Evolutionary conservation across 2,888 invertebrate genomes (phyloP).

Genomic region (Lasioglossum marginatum): DNA sequence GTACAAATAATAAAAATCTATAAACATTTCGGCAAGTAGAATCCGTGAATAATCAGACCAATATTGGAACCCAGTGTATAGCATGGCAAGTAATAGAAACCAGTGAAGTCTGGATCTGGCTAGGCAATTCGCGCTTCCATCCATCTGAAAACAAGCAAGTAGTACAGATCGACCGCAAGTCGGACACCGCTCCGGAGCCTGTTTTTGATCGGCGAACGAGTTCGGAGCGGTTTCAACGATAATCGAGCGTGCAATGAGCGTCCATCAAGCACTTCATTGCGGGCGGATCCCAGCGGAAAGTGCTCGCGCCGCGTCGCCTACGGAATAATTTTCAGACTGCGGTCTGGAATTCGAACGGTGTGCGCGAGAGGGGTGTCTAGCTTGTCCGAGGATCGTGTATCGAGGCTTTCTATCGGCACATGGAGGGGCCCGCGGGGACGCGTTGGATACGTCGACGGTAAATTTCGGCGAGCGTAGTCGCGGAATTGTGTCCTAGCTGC

Average conservation of each 20-base stretch:
- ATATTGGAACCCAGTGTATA: not conserved
- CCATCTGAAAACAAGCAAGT: not conserved
- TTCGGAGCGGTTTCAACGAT: not conserved
- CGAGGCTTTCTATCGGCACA: conserved; percentile 1
- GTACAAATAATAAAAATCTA: not conserved
- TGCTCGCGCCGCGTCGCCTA: conserved; percentile 24
- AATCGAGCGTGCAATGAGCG: not conserved
- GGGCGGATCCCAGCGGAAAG: conserved; percentile 9
- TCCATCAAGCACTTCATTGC: conserved; percentile 2
- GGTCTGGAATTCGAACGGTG: conserved; percentile 10
- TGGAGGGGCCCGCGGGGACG: conserved; percentile 32
- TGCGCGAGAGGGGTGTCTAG: not conserved
- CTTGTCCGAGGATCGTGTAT: conserved; percentile 18
- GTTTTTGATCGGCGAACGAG: not conserved
- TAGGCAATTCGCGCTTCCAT: not conserved
- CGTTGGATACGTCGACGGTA: conserved; percentile 49
- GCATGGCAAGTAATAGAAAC: not conserved
- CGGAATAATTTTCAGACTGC: conserved; percentile 49
- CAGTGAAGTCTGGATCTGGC: not conserved
- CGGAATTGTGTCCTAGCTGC: conserved; percentile 48
- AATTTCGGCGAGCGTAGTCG: conserved; percentile 56
- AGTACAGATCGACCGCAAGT: not conserved
- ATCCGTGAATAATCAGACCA: no score
- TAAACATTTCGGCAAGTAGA: not conserved
- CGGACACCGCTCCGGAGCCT: not conserved